Evolutionary conservation across 2,888 invertebrate species (phyloP).

Genomic region (Iselma pallidipennis): DNA sequence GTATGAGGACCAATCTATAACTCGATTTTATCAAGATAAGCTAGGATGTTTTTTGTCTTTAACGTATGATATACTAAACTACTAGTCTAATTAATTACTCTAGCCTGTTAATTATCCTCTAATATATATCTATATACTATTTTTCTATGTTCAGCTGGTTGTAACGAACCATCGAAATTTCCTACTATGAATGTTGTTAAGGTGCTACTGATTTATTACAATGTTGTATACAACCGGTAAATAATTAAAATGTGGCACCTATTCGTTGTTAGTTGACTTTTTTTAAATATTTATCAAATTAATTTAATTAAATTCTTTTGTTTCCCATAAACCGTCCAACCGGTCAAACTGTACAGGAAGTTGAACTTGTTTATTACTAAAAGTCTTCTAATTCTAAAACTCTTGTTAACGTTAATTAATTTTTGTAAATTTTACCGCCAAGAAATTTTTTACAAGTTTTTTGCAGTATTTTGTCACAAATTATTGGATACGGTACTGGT

Average conservation of each 20-base stretch:
- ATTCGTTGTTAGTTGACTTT: constrained; percentile 7
- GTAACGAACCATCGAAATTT: constrained; percentile 17
- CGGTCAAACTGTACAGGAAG: background rate
- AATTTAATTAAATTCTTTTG: constrained; percentile 9
- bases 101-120: constrained; percentile 17
- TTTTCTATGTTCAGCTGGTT: constrained; percentile 19
- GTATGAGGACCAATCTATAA: constrained; percentile 14
- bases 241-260: constrained; percentile 15
- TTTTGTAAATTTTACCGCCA: background rate
- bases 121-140: constrained; percentile 19
- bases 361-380: constrained; percentile 2
- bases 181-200: constrained; percentile 3
- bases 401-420: background rate
- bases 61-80: too few species aligned
- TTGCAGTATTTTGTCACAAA: background rate
- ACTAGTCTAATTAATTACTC: constrained; percentile 18
- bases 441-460: background rate
- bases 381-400: background rate
- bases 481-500: background rate
- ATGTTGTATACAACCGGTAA: constrained; percentile 14
- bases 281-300: constrained; percentile 8
- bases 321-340: background rate
- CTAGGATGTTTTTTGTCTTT: constrained; percentile 13
- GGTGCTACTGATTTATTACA: constrained; percentile 18
- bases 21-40: constrained; percentile 11